These are phyloP conservation scores for Eutolmus rufibarbis DNA, from an alignment of 2,888 invertebrate genomes.

Conservation along the genomic window DNA sequence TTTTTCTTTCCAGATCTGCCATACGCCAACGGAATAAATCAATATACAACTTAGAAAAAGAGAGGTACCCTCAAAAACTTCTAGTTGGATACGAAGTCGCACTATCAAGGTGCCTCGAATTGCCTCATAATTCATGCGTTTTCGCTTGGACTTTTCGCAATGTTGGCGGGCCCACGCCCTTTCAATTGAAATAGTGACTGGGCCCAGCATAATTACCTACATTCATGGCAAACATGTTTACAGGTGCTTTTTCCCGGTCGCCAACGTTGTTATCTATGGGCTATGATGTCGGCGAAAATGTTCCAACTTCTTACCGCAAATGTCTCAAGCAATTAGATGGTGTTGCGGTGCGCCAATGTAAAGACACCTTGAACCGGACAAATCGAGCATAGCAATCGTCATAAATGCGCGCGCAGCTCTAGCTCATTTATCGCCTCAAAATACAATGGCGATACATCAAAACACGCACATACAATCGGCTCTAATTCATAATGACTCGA, in stretches of 20 bases:
- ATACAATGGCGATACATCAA: neutral
- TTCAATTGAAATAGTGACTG: constrained; percentile 24
- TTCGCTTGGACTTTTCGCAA: constrained; percentile 30
- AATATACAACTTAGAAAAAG: constrained; percentile 1
- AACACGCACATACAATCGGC: constrained; percentile 11
- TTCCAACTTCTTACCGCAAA: neutral
- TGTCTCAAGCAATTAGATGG: neutral
- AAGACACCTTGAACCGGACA: neutral
- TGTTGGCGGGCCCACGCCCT: constrained; percentile 28
- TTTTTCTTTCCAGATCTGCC: neutral
- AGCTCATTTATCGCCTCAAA: neutral
- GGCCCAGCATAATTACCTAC: constrained; percentile 34
- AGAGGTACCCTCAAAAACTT: neutral
- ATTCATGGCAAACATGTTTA: constrained; percentile 12
- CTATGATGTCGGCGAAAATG: neutral
- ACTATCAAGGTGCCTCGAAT: constrained; percentile 12
- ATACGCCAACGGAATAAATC: constrained; percentile 38
- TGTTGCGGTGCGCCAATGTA: neutral
- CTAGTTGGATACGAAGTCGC: neutral
- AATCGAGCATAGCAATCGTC: neutral
- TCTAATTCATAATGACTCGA: constrained; percentile 2
- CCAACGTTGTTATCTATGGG: neutral
- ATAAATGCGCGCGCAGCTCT: neutral
- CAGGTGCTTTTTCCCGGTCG: constrained; percentile 13
- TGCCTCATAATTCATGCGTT: constrained; percentile 26